Base-by-base conservation (phyloP, 2,888 invertebrate species). In the Apamea crenata region DNA sequence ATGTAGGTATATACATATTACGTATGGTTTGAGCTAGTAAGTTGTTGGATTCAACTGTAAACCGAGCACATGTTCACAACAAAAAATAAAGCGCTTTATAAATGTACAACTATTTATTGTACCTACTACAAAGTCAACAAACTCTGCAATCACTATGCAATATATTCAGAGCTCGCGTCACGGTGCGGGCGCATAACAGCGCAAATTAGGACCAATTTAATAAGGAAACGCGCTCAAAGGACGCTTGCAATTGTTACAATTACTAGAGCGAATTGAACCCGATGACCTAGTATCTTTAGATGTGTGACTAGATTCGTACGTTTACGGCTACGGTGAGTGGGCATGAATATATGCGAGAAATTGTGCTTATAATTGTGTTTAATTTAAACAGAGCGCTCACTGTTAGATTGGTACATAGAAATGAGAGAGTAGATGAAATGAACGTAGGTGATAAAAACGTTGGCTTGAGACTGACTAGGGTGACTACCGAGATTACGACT, bases 231-330 rank as follows among this genome's bases (percentile, higher is more conserved):
- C 80, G 84, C 74, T 83, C 91, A 94, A 92, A 94, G 94, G 95
- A 94, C 95, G 94, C 91, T 80, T 91, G 91, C 95, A 96, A 95
- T 96, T 95, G 95, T 87, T 87, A 90, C 94, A 93, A 95, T 95
- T 95, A 95, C 90, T 83, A 80, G 74, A 82, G 80, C 86, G 90
- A 91, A 91, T 91, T 93, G 93, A 93, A 91, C 92, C 87, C 89
- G 88, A 82, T 87, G 88, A 89, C 90, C 90, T 81, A 87, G 77
- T 81, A 77, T 90, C 90, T 84, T 81, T 81, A 78, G 78, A 63
- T 73, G 66, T 29, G 14, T 53, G 63, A 63, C 69, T 82, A 82
- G 70, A 73, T 82, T 82, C 44, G 56, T 80, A 79, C 66, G 63
- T 65, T 75, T 44, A 53, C 74, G 71, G 67, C 47, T 63, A 77